phyloP scores from a whole-genome alignment of 2,888 invertebrate species.

The Leucania comma region DNA sequence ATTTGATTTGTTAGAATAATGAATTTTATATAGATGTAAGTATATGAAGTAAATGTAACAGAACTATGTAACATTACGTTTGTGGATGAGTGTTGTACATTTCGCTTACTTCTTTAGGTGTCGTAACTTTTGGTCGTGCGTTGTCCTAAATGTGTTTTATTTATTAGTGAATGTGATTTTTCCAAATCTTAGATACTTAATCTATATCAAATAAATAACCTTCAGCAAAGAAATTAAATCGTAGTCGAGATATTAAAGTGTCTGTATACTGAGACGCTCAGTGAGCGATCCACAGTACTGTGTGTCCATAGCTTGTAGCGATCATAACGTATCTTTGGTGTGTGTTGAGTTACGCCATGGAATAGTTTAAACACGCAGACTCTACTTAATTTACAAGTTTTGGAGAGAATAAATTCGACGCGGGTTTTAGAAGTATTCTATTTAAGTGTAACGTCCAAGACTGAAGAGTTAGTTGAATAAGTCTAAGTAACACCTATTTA shows the following conservation, averaged over 20 bases:
- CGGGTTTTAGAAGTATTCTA: slow-evolving; percentile 89
- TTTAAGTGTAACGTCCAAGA: slow-evolving; percentile 91
- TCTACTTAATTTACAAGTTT: slow-evolving; percentile 71
- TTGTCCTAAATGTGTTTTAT: slow-evolving; percentile 80
- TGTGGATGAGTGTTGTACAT: slow-evolving; percentile 83
- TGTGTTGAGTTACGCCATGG: slow-evolving; percentile 73
- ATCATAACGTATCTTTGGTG: slow-evolving; percentile 56
- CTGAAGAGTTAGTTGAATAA: slow-evolving; percentile 90
- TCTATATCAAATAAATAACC: slow-evolving; percentile 60
- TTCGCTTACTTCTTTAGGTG: slow-evolving; percentile 86
- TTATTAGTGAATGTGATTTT: slow-evolving; percentile 84
- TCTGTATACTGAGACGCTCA: slow-evolving; percentile 29
- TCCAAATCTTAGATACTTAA: slow-evolving; percentile 79
- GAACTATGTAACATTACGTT: slow-evolving; percentile 67
- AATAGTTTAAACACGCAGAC: slow-evolving; percentile 69
- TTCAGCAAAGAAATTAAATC: slow-evolving; percentile 54
- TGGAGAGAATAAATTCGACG: slow-evolving; percentile 85
- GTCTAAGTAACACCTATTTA: slow-evolving; percentile 89
- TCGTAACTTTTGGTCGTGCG: slow-evolving; percentile 83
- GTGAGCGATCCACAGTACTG: slow-evolving; percentile 28
- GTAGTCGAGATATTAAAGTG: slow-evolving; percentile 54
- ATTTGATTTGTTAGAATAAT: slow-evolving; percentile 82
- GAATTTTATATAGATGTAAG: slow-evolving; percentile 78
- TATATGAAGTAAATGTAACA: slow-evolving; percentile 62
- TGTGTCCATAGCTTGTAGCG: slow-evolving; percentile 49